phyloP scores from a whole-genome alignment of 2,888 invertebrate genomes.

The Aplocera efformata region DNA sequence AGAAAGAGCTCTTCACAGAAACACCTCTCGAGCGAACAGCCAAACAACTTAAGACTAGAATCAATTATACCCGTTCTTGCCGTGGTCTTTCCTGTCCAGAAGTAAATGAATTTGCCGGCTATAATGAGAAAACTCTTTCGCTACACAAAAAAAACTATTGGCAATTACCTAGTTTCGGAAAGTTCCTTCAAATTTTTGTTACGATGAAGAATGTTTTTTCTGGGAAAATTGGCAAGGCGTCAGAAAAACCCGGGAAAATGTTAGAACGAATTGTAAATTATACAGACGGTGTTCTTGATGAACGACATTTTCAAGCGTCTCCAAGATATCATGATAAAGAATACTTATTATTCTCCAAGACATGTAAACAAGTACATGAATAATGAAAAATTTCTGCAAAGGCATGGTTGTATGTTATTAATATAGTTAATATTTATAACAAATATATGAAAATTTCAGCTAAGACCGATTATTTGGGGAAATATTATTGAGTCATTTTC shows the following conservation, averaged over 20 bases:
- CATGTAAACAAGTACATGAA: too few relatives aligned
- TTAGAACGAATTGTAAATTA: conserved; percentile 1
- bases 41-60: conserved; percentile 29
- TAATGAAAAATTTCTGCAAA: too few relatives aligned
- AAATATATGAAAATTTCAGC: too few relatives aligned
- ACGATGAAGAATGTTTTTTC: conserved; percentile 8
- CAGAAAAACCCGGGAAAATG: conserved; percentile 8
- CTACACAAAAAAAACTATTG: conserved; percentile 41
- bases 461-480: too few relatives aligned
- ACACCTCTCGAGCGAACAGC: conserved; percentile 20
- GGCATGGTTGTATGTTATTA: too few relatives aligned
- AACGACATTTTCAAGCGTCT: too few relatives aligned
- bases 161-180: conserved; percentile 45
- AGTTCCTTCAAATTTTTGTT: conserved; percentile 20
- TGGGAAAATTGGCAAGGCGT: conserved; percentile 4
- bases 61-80: conserved; percentile 40
- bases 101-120: conserved; percentile 61
- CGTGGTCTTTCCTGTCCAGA: conserved; percentile 34
- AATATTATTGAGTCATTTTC: too few relatives aligned
- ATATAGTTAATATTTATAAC: too few relatives aligned
- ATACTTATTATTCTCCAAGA: too few relatives aligned
- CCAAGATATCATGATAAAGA: too few relatives aligned
- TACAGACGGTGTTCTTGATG: conserved; percentile 1
- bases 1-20: conserved; percentile 14
- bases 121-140: conserved; percentile 67